Conservation (phyloP, 1,140 invertebrate species). For the Contarinia nasturtii region DNA sequence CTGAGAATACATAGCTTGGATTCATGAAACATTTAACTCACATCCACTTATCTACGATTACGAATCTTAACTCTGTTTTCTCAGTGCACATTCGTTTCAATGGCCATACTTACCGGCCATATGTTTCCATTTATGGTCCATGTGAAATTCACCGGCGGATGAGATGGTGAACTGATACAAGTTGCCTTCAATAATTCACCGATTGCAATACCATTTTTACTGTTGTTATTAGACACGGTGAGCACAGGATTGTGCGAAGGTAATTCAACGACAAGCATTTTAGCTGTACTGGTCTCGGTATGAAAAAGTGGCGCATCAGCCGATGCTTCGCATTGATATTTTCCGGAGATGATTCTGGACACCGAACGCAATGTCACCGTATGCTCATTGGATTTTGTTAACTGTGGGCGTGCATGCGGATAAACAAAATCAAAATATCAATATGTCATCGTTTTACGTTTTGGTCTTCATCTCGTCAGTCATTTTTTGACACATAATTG, state of each 20-base stretch:
- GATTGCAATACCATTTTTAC: not conserved
- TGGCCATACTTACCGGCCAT: slow-evolving; percentile 1
- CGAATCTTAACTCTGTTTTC: too few relatives aligned
- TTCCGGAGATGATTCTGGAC: slow-evolving; percentile 36
- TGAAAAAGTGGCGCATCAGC: slow-evolving; percentile 51
- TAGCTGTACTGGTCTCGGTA: slow-evolving; percentile 36
- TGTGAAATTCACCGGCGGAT: slow-evolving; percentile 3
- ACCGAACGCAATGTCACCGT: slow-evolving; percentile 33
- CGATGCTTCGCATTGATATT: slow-evolving; percentile 57
- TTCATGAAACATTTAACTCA: too few relatives aligned
- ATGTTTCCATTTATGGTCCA: slow-evolving; percentile 1
- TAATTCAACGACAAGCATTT: slow-evolving; percentile 34
- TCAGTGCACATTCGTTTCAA: too few relatives aligned
- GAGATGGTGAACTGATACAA: not conserved
- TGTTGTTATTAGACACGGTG: not conserved
- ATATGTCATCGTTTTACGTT: too few relatives aligned
- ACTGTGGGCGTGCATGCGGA: slow-evolving; percentile 14
- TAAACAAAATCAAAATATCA: not conserved
- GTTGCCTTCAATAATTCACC: slow-evolving; percentile 1
- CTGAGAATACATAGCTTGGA: too few relatives aligned
- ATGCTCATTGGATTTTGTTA: slow-evolving; percentile 29
- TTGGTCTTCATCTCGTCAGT: too few relatives aligned
- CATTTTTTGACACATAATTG: too few relatives aligned
- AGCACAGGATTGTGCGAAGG: slow-evolving; percentile 1
- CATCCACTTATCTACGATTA: too few relatives aligned